Conservation (phyloP, 2,113 vertebrate species). For the Lates calcarifer region DNA sequence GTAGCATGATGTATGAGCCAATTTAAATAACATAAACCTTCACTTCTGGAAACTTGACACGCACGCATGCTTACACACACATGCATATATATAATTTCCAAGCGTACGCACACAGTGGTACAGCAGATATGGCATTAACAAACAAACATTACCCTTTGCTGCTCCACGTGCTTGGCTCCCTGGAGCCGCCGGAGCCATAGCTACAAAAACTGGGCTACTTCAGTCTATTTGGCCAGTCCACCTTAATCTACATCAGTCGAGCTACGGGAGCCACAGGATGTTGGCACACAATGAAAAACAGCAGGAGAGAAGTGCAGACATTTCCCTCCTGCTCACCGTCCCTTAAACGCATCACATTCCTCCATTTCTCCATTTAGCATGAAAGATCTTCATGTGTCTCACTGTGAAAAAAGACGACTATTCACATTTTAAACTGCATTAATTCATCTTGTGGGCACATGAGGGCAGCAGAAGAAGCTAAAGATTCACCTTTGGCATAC, state of each 20-base stretch:
- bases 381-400: neutral
- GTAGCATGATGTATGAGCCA: conserved; percentile 73
- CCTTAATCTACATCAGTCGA: conserved; percentile 66
- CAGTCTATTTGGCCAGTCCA: conserved; percentile 70
- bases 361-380: conserved; percentile 12
- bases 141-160: conserved; percentile 59
- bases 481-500: neutral
- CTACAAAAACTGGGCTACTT: conserved; percentile 72
- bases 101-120: neutral
- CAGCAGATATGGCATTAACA: conserved; percentile 47
- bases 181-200: conserved; percentile 52
- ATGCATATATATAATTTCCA: conserved; percentile 25
- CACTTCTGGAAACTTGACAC: conserved; percentile 59
- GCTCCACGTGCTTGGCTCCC: conserved; percentile 51
- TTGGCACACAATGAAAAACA: conserved; percentile 57
- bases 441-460: neutral
- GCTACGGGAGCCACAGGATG: conserved; percentile 58
- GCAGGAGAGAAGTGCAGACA: conserved; percentile 14
- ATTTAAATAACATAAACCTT: conserved; percentile 72
- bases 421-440: neutral
- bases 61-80: conserved; percentile 7
- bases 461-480: neutral
- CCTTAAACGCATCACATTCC: conserved; percentile 34
- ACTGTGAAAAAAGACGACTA: neutral
- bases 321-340: conserved; percentile 36